These are phyloP conservation scores for Polydrusus pterygomalis DNA, from an alignment of 2,888 invertebrate species.

Conservation along the genomic window DNA sequence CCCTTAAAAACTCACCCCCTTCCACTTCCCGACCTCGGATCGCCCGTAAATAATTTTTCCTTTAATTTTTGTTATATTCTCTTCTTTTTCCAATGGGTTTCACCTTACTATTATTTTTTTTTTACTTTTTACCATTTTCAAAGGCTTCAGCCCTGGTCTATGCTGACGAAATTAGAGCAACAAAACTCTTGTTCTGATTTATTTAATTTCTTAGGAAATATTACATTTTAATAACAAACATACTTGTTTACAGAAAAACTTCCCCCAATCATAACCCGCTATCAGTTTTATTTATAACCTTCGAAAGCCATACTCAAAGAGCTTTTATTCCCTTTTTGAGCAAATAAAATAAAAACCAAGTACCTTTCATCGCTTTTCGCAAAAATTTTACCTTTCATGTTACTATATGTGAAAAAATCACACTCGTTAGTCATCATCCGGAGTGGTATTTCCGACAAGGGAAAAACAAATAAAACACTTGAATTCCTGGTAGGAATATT, in stretches of 20 bases:
- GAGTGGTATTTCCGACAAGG: neutral
- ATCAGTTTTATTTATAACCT: constrained; percentile 7
- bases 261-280: neutral
- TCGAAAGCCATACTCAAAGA: neutral
- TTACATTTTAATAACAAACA: neutral
- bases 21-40: too few relatives aligned
- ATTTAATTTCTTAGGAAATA: neutral
- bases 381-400: constrained; percentile 5
- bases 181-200: too few relatives aligned
- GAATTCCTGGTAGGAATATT: neutral
- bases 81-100: too few relatives aligned
- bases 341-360: constrained; percentile 12
- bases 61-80: too few relatives aligned
- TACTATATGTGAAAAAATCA: constrained; percentile 10
- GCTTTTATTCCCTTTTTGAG: neutral
- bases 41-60: too few relatives aligned
- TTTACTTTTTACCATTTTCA: too few relatives aligned
- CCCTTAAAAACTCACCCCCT: too few relatives aligned
- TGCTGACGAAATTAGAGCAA: too few relatives aligned
- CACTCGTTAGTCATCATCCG: constrained; percentile 2
- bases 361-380: constrained; percentile 11
- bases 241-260: too few relatives aligned
- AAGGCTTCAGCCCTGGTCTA: too few relatives aligned
- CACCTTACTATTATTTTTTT: too few relatives aligned
- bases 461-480: constrained; percentile 4